Evolutionary conservation across 37 sponge, comb jelly and placozoan genomes (phyloP), one percentile per base, ranked within the genome.

Genomic region (Lycopodina hypogea): DNA sequence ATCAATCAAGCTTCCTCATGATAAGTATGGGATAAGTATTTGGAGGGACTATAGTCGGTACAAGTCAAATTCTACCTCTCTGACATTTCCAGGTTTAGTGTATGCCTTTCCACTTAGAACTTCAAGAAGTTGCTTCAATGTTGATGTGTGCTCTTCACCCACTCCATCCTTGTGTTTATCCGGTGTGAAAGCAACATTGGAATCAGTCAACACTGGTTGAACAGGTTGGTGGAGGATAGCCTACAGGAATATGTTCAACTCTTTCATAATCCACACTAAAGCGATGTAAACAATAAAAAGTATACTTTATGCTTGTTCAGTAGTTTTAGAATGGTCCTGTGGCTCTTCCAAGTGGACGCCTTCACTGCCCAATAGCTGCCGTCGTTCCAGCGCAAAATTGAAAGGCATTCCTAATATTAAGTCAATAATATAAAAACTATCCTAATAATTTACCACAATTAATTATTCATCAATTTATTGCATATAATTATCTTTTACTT

Each of bases 321-420:
- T 29, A 85, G 60, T 29, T 86, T 89, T 21, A 69, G 42, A 7
- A 97, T 68, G 3, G 81, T 83, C n/a, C 71, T 70, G 42, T 92
- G 94, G 29, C 89, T 91, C 52, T 73, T 90, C 39, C 78, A 82
- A 56, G 81, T 89, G 18, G 86, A 68, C 24, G 87, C 71, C 34
- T 94, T 94, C 38, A 97, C 38, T 1, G 92, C 78, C 92, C 95
- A 97, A 58, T 97, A 97, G 75, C 84, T 94, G 24, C 86, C 82
- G 87, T 97, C 97, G 71, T 91, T 91, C 97, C 97, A 97, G 38
- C 88, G 77, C 64, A 83, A 30, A 22, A 97, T 83, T 8, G 72
- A 66, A 2, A 91, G 36, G 60, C 79, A 84, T 11, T 94, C 94
- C 86, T 94, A 37, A 6, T 36, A 88, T 33, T n/a, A 30, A 63